phyloP scores from a whole-genome alignment of 2,888 invertebrate genomes.

The Eupithecia centaureata region DNA sequence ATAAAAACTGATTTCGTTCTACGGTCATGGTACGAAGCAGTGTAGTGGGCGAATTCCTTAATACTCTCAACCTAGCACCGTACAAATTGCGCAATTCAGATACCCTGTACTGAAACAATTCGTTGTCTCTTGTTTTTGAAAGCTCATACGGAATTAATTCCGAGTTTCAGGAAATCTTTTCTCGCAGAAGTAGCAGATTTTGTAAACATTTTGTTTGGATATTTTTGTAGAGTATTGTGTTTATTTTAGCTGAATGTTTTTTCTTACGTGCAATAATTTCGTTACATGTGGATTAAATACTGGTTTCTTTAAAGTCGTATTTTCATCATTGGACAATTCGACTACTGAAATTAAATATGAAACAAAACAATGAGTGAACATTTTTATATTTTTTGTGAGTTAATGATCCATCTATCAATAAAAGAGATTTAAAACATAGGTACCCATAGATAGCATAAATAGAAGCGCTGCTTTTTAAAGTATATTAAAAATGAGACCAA shows the following conservation, averaged over 20 bases:
- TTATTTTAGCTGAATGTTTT: background rate
- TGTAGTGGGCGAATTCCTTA: background rate
- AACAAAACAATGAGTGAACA: too few relatives aligned
- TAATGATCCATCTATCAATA: background rate
- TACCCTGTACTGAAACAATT: conserved; percentile 10
- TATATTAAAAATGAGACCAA: too few relatives aligned
- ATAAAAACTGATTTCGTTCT: background rate
- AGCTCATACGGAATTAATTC: conserved; percentile 12
- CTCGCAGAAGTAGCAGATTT: conserved; percentile 2
- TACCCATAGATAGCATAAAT: too few relatives aligned
- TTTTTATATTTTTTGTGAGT: too few relatives aligned
- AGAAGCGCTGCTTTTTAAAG: too few relatives aligned
- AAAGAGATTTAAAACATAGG: too few relatives aligned
- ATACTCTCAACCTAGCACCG: conserved; percentile 36
- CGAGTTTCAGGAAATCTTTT: conserved; percentile 14
- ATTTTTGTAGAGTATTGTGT: background rate
- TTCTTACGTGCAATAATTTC: background rate
- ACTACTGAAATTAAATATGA: background rate
- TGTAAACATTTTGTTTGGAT: background rate
- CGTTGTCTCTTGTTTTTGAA: conserved; percentile 14
- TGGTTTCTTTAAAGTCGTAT: too few relatives aligned
- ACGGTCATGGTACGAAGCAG: background rate
- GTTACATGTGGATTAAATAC: too few relatives aligned
- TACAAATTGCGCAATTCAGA: conserved; percentile 35
- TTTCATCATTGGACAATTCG: too few relatives aligned